These are phyloP conservation scores for Nebria brevicollis DNA, from an alignment of 2,888 invertebrate genomes.

Conservation along the genomic window DNA sequence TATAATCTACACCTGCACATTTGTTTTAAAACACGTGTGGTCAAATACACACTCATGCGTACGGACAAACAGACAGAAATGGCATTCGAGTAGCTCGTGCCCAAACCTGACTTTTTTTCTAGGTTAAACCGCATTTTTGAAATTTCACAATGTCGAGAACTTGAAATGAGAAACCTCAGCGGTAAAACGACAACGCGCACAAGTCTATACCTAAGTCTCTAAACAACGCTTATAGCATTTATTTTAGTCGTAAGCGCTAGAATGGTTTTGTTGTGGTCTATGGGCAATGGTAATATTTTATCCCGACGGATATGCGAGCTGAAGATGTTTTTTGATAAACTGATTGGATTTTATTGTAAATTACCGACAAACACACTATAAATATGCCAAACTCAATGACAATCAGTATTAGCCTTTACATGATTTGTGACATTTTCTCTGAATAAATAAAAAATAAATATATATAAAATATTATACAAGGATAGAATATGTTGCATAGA, in stretches of 20 bases:
- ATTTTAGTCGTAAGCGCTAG: not conserved
- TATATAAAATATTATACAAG: not conserved
- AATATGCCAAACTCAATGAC: slow-evolving; percentile 45
- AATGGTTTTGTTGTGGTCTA: not conserved
- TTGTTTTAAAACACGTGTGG: not conserved
- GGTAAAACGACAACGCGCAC: slow-evolving; percentile 15
- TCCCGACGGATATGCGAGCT: not conserved
- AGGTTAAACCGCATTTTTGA: slow-evolving; percentile 56
- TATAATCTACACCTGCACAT: not conserved
- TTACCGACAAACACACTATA: slow-evolving; percentile 43
- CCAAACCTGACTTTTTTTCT: slow-evolving; percentile 54
- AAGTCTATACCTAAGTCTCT: slow-evolving; percentile 27
- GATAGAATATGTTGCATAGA: not conserved
- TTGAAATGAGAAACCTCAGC: slow-evolving; percentile 51
- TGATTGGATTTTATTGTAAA: slow-evolving; percentile 45
- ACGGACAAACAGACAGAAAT: slow-evolving; percentile 45
- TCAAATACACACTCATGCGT: not conserved
- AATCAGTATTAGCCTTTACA: slow-evolving; percentile 2
- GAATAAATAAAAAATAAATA: no score
- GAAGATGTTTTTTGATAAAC: slow-evolving; percentile 27
- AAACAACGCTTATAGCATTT: not conserved
- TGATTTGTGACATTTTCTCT: not conserved
- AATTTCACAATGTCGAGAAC: slow-evolving; percentile 54
- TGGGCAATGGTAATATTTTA: not conserved
- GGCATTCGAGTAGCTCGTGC: slow-evolving; percentile 48